Conservation (phyloP, 2,113 vertebrate genomes). For the Eonycteris spelaea region DNA sequence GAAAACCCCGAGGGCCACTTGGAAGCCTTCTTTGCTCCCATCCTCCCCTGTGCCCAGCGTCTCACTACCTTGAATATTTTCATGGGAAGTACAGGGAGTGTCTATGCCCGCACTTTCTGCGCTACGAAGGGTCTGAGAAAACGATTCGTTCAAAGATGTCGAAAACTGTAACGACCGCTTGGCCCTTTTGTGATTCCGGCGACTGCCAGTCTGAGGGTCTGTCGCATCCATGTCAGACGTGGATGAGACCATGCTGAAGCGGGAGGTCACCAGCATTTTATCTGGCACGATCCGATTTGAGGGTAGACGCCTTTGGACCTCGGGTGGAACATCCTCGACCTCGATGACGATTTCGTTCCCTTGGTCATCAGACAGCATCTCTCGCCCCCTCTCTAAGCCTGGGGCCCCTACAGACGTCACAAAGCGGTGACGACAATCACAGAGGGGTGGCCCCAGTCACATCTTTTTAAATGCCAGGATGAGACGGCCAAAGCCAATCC, state of each 20-base stretch:
- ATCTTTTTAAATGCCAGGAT: not conserved
- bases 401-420: not conserved
- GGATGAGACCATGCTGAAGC: not conserved
- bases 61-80: conserved; percentile 58
- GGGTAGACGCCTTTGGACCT: not conserved
- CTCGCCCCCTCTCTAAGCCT: not conserved
- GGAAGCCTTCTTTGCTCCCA: not conserved
- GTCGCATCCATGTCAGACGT: not conserved
- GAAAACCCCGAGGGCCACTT: not conserved
- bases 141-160: not conserved
- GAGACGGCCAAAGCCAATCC: not conserved
- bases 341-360: conserved; percentile 17
- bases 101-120: not conserved
- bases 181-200: not conserved
- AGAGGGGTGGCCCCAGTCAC: not conserved
- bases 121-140: not conserved
- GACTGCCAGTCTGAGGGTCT: not conserved
- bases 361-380: conserved; percentile 39
- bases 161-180: not conserved
- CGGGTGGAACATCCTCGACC: not conserved
- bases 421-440: not conserved
- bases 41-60: not conserved
- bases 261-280: not conserved
- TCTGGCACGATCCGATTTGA: not conserved
- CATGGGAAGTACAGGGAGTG: not conserved